Evolutionary conservation across 2,797 vertebrate species (phyloP).

Genomic region (Apogon hyalosoma): DNA sequence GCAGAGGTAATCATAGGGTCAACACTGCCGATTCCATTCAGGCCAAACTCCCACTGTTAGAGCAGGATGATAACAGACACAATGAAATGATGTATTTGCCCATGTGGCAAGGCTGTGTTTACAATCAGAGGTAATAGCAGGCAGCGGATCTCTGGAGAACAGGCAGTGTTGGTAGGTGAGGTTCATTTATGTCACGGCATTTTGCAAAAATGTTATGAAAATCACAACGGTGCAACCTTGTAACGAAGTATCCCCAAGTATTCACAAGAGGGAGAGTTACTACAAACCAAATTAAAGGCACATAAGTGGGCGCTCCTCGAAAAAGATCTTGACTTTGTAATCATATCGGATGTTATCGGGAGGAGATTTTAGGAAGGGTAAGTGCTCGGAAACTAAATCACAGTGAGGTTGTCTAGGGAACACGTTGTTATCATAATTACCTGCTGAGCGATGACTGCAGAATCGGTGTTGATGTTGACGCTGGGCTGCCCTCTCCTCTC

Average conservation of each 20-base stretch:
- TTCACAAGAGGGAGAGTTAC: conserved; percentile 61
- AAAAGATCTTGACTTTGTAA: conserved; percentile 80
- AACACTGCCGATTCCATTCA: conserved; percentile 61
- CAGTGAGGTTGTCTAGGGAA: conserved; percentile 73
- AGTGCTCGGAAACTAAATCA: conserved; percentile 79
- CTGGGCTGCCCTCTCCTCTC: conserved; percentile 61
- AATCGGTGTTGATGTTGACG: conserved; percentile 70
- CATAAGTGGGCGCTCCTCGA: conserved; percentile 69
- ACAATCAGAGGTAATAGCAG: conserved; percentile 58
- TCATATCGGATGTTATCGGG: conserved; percentile 77
- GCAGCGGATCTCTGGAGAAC: conserved; percentile 42
- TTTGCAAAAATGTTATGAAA: conserved; percentile 48
- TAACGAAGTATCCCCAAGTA: conserved; percentile 43
- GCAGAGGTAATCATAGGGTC: conserved; percentile 77
- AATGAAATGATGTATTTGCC: conserved; percentile 68
- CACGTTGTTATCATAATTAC: conserved; percentile 80
- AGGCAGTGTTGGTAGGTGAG: conserved; percentile 58
- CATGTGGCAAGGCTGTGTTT: conserved; percentile 58
- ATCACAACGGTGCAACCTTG: conserved; percentile 28
- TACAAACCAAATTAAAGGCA: conserved; percentile 67
- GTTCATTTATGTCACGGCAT: conserved; percentile 52
- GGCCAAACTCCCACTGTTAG: conserved; percentile 66
- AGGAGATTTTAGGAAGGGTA: conserved; percentile 76
- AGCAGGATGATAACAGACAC: conserved; percentile 67
- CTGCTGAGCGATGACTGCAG: conserved; percentile 78